A percentile compares a stretch with the other conserved stretches of the same genome.
These are phyloP conservation scores for Antennarius maculatus DNA, from an alignment of 2,797 vertebrate species.

Conservation along the genomic window DNA sequence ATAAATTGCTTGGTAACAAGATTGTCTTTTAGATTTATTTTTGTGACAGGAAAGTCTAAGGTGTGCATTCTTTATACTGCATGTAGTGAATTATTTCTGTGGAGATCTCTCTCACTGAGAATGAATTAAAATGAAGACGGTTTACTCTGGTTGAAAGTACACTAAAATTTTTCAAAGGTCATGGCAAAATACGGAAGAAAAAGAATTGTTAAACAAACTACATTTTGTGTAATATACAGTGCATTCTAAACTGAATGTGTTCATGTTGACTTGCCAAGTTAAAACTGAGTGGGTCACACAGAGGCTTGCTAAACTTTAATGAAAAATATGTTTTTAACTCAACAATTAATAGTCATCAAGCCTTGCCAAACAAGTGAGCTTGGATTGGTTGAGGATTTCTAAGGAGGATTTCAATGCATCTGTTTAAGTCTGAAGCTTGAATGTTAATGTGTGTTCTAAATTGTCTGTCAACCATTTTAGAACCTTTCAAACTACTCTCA, in stretches of 20 bases:
- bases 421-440: slow-evolving; percentile 79
- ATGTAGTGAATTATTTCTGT: slow-evolving; percentile 17
- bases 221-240: background rate
- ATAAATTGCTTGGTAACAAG: background rate
- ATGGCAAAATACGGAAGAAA: slow-evolving; percentile 36
- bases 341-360: slow-evolving; percentile 66
- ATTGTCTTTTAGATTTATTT: background rate
- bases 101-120: slow-evolving; percentile 19
- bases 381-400: slow-evolving; percentile 68
- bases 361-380: slow-evolving; percentile 44
- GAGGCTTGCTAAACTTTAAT: slow-evolving; percentile 49
- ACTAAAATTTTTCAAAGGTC: slow-evolving; percentile 55
- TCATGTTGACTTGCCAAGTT: background rate
- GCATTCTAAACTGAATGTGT: background rate
- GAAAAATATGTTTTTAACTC: slow-evolving; percentile 38
- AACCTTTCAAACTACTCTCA: slow-evolving; percentile 1
- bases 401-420: slow-evolving; percentile 82
- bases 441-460: slow-evolving; percentile 72
- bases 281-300: slow-evolving; percentile 3
- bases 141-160: slow-evolving; percentile 49
- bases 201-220: background rate
- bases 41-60: background rate
- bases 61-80: no score
- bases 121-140: slow-evolving; percentile 44
- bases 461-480: slow-evolving; percentile 19